Conservation (phyloP, 2,888 invertebrate species). For the Masnerella sp. region DNA sequence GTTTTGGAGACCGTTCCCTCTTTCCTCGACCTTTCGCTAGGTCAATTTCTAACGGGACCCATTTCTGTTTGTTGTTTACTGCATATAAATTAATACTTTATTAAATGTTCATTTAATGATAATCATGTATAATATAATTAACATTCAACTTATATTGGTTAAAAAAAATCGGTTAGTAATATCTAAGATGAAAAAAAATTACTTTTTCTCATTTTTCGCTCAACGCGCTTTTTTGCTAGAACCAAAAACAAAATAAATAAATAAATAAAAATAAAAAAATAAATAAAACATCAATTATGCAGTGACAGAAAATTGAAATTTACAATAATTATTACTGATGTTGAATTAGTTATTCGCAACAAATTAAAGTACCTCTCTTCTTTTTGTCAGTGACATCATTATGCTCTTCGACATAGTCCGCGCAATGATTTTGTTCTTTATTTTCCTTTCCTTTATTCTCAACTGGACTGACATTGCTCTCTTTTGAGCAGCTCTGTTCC, state of each 20-base stretch:
- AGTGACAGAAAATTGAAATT: too few relatives aligned
- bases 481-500: conserved; percentile 69
- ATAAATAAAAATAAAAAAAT: too few relatives aligned
- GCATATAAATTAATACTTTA: too few relatives aligned
- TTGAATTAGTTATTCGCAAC: conserved; percentile 2
- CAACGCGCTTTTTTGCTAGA: too few relatives aligned
- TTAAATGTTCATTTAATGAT: too few relatives aligned
- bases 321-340: conserved; percentile 60
- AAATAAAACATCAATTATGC: too few relatives aligned
- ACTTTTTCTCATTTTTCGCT: too few relatives aligned
- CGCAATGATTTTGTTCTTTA: conserved; percentile 73
- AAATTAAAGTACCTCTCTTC: conserved; percentile 74
- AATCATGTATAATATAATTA: too few relatives aligned
- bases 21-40: conserved; percentile 84
- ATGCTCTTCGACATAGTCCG: conserved; percentile 77
- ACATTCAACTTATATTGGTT: too few relatives aligned
- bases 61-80: conserved; percentile 85
- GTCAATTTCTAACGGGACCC: conserved; percentile 95
- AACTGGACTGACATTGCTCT: conserved; percentile 63
- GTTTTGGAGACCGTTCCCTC: conserved; percentile 81
- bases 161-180: too few relatives aligned
- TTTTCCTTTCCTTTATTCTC: conserved; percentile 74
- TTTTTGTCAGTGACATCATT: conserved; percentile 76
- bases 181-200: too few relatives aligned
- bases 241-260: too few relatives aligned